These are phyloP conservation scores for Cyanoramphus novaezelandiae DNA, from an alignment of 2,113 vertebrate genomes.

Conservation along the genomic window DNA sequence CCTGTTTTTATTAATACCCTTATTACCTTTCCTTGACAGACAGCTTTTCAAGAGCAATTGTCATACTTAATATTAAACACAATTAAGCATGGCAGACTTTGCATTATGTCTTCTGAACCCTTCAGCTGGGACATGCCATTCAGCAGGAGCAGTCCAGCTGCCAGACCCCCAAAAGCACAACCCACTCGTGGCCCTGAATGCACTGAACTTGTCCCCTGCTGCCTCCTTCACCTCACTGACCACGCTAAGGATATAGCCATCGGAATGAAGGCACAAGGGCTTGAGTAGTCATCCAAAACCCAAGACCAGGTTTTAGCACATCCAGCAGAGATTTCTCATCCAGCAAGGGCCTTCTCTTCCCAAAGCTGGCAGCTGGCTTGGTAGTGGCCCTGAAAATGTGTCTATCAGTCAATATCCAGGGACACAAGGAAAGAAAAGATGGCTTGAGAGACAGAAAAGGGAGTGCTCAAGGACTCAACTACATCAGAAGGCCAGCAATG, in stretches of 20 bases:
- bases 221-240: not conserved
- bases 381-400: not conserved
- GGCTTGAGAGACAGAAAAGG: not conserved
- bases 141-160: not conserved
- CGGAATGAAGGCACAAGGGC: accelerated
- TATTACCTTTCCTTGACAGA: slow-evolving; percentile 23
- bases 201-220: not conserved
- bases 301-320: not conserved
- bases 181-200: not conserved
- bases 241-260: accelerated
- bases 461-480: not conserved
- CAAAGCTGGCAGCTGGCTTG: not conserved
- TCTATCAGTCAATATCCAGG: not conserved
- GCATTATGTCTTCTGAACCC: not conserved
- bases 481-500: not conserved
- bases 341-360: not conserved
- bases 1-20: slow-evolving; percentile 34
- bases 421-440: not conserved
- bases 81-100: not conserved
- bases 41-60: slow-evolving; percentile 11
- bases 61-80: not conserved
- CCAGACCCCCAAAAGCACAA: not conserved
- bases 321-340: not conserved
- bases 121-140: not conserved
- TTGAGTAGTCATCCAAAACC: not conserved